phyloP scores from a whole-genome alignment of 2,888 invertebrate genomes.

The Isoperla grammatica region DNA sequence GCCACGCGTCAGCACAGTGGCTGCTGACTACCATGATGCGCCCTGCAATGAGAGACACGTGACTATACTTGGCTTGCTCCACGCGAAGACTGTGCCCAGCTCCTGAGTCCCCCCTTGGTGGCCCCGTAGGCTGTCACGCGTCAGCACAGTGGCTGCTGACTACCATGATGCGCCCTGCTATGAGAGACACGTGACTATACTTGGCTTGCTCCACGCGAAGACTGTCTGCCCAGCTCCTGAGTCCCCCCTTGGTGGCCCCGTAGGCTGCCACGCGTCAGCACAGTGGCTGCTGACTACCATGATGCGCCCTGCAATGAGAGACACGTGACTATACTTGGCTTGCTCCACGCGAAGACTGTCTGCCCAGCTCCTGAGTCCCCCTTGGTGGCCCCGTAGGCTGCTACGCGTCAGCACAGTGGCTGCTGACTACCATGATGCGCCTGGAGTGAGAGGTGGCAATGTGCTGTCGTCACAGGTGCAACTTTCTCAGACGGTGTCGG shows the following conservation, averaged over 20 bases:
- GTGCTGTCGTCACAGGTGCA: too few relatives aligned
- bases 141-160: slow-evolving; percentile 78
- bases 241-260: slow-evolving; percentile 74
- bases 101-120: slow-evolving; percentile 70
- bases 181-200: slow-evolving; percentile 52
- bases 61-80: slow-evolving; percentile 50
- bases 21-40: slow-evolving; percentile 77
- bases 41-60: slow-evolving; percentile 42
- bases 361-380: slow-evolving; percentile 67
- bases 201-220: slow-evolving; percentile 67
- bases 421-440: slow-evolving; percentile 76
- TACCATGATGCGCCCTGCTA: slow-evolving; percentile 65
- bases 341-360: slow-evolving; percentile 68
- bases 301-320: slow-evolving; percentile 55
- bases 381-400: slow-evolving; percentile 77
- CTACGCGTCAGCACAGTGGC: slow-evolving; percentile 71
- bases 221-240: slow-evolving; percentile 65
- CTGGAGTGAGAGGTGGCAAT: too few relatives aligned
- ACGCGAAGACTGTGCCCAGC: slow-evolving; percentile 66
- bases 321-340: slow-evolving; percentile 58
- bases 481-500: too few relatives aligned
- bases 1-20: slow-evolving; percentile 69
- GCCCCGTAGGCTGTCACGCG: slow-evolving; percentile 71
- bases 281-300: slow-evolving; percentile 84
- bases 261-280: slow-evolving; percentile 65